These are phyloP conservation scores for Opisthograptis luteolata DNA, from an alignment of 2,888 invertebrate genomes.

Conservation along the genomic window DNA sequence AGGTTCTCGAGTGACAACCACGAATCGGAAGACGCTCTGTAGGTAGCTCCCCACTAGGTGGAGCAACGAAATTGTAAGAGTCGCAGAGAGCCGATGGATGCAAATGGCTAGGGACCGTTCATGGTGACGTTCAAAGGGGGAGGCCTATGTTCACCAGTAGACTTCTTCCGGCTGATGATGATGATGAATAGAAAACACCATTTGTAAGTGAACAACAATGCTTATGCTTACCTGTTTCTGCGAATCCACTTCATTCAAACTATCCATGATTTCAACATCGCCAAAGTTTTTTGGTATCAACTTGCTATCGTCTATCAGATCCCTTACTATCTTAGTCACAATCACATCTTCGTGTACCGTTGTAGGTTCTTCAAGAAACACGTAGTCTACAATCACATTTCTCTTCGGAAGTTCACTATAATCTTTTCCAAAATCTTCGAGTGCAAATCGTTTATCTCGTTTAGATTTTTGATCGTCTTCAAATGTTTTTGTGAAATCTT, in stretches of 20 bases:
- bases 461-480: slow-evolving; percentile 45
- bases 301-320: slow-evolving; percentile 58
- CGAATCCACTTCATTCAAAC: slow-evolving; percentile 26
- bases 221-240: slow-evolving; percentile 45
- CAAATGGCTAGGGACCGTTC: no score
- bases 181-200: no score
- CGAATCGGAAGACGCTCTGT: no score
- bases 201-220: no score
- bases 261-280: slow-evolving; percentile 57
- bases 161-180: no score
- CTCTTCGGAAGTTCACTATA: slow-evolving; percentile 49
- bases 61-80: no score
- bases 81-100: no score
- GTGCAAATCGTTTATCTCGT: slow-evolving; percentile 42
- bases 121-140: no score
- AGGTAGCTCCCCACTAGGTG: no score
- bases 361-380: slow-evolving; percentile 54
- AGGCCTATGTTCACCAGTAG: no score
- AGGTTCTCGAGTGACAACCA: no score
- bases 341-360: slow-evolving; percentile 26
- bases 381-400: slow-evolving; percentile 56
- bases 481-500: slow-evolving; percentile 47
- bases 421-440: slow-evolving; percentile 43
- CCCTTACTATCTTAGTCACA: slow-evolving; percentile 46
- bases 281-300: slow-evolving; percentile 49